These are phyloP conservation scores for Lottia gigantea DNA, from an alignment of 2,888 invertebrate genomes.

Conservation along the genomic window DNA sequence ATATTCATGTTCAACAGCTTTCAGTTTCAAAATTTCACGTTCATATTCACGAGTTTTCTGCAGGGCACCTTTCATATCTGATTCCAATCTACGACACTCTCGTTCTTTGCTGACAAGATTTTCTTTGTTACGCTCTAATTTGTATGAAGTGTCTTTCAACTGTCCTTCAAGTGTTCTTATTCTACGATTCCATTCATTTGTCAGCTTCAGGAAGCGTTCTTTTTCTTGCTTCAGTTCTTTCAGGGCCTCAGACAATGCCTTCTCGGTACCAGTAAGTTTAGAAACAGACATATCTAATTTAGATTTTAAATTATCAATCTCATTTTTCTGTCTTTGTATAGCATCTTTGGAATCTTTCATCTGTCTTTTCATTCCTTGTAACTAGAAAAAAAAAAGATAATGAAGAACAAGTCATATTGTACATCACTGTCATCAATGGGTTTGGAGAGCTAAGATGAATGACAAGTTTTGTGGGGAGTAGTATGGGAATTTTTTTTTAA, in stretches of 20 bases:
- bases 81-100: slow-evolving; percentile 51
- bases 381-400: slow-evolving; percentile 32
- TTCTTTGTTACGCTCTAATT: slow-evolving; percentile 53
- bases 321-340: slow-evolving; percentile 53
- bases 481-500: too few species aligned
- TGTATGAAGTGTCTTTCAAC: slow-evolving; percentile 47
- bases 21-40: slow-evolving; percentile 55
- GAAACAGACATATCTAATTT: slow-evolving; percentile 60
- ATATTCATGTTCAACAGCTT: slow-evolving; percentile 57
- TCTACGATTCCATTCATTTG: slow-evolving; percentile 55
- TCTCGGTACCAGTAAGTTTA: slow-evolving; percentile 59
- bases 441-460: too few species aligned
- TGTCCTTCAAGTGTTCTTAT: slow-evolving; percentile 53
- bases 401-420: too few species aligned
- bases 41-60: slow-evolving; percentile 55
- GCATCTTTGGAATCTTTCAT: slow-evolving; percentile 58
- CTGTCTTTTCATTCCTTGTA: slow-evolving; percentile 54
- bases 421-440: too few species aligned
- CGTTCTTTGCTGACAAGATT: slow-evolving; percentile 51
- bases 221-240: slow-evolving; percentile 59
- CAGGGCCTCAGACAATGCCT: slow-evolving; percentile 57
- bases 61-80: slow-evolving; percentile 47
- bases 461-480: too few species aligned
- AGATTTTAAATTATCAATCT: slow-evolving; percentile 54
- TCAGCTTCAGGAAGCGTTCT: slow-evolving; percentile 55